phyloP scores from a whole-genome alignment of 2,888 invertebrate species.

The Eupithecia inturbata region DNA sequence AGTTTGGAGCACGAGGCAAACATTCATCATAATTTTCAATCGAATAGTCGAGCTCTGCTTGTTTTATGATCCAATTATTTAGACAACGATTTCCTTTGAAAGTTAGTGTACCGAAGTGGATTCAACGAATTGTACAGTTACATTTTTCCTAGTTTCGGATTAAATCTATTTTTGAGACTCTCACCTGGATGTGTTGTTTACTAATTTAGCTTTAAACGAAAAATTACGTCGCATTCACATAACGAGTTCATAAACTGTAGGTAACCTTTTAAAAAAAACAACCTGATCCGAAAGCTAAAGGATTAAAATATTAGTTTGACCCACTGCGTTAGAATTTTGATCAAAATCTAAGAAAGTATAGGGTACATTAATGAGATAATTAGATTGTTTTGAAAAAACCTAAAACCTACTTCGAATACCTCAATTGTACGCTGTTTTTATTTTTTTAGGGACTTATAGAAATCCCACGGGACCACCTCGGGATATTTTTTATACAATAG shows the following conservation, averaged over 20 bases:
- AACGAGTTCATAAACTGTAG: not conserved
- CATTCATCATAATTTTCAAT: slow-evolving; percentile 21
- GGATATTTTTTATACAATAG: too few relatives aligned
- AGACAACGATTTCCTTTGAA: slow-evolving; percentile 19
- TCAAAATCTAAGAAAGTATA: not conserved
- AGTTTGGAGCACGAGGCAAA: slow-evolving; percentile 18
- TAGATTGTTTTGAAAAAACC: too few relatives aligned
- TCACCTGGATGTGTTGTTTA: not conserved
- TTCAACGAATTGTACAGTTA: slow-evolving; percentile 2
- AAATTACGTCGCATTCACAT: not conserved
- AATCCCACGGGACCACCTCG: too few relatives aligned
- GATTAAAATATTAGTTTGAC: not conserved
- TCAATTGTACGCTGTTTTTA: too few relatives aligned
- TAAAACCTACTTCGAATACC: too few relatives aligned
- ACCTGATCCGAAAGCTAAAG: not conserved
- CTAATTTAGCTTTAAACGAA: not conserved
- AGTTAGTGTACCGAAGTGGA: not conserved
- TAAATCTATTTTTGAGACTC: not conserved
- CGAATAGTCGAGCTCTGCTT: slow-evolving; percentile 21
- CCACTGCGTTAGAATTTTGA: not conserved
- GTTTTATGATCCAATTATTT: slow-evolving; percentile 23
- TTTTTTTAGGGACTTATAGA: too few relatives aligned
- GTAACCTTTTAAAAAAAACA: not conserved
- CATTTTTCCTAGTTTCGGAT: not conserved
- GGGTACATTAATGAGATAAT: not conserved